Evolutionary conservation across 2,888 invertebrate species (phyloP).

Genomic region (Meiosimyza platycephala): DNA sequence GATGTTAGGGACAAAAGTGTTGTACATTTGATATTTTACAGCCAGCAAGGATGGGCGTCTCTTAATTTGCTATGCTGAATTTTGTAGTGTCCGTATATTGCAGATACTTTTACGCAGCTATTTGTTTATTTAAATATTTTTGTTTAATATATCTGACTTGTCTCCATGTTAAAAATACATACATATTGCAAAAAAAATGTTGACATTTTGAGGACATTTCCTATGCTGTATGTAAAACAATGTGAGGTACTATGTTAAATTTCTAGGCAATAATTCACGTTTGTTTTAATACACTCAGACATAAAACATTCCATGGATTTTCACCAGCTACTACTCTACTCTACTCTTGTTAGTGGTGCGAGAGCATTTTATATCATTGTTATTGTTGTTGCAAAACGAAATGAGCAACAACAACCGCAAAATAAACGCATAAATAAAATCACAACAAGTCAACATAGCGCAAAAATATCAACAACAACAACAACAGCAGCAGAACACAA

Average conservation of each 20-base stretch:
- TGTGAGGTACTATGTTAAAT: conserved; percentile 13
- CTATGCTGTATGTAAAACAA: conserved; percentile 13
- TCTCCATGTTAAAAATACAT: too few relatives aligned
- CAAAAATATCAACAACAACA: conserved; percentile 7
- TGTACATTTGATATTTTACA: too few relatives aligned
- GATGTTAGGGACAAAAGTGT: too few relatives aligned
- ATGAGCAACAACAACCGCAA: conserved; percentile 9
- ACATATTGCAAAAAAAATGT: too few relatives aligned
- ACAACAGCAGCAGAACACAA: neutral
- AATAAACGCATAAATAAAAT: conserved; percentile 21
- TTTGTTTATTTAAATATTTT: too few relatives aligned
- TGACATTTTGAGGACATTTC: neutral
- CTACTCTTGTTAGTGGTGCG: neutral
- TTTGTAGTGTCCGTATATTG: too few relatives aligned
- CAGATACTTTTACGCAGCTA: too few relatives aligned
- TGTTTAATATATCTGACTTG: too few relatives aligned
- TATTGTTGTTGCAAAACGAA: conserved; percentile 14
- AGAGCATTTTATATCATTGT: conserved; percentile 3
- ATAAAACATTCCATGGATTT: conserved; percentile 26
- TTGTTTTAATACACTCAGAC: conserved; percentile 28
- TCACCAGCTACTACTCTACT: neutral
- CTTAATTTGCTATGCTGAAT: too few relatives aligned
- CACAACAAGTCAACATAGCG: conserved; percentile 20
- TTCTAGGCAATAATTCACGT: conserved; percentile 21
- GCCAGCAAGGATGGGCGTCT: too few relatives aligned